phyloP scores from a whole-genome alignment of 2,888 invertebrate genomes.

The Poecilus cupreus region DNA sequence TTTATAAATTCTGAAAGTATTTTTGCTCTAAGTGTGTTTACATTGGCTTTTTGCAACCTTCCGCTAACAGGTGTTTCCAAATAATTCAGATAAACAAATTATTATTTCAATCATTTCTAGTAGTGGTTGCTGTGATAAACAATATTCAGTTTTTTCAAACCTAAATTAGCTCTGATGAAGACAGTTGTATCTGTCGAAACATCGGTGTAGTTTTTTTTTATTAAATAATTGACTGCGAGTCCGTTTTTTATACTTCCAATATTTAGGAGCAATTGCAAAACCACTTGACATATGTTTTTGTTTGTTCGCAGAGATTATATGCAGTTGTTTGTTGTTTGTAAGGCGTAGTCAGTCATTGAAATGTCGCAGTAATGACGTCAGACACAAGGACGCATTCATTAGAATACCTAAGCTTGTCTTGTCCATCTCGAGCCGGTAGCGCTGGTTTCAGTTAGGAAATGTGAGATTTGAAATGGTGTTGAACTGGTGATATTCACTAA shows the following conservation, averaged over 20 bases:
- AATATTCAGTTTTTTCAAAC: no score
- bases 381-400: constrained; percentile 52
- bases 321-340: constrained; percentile 39
- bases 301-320: not conserved
- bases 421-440: constrained; percentile 13
- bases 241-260: no score
- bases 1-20: no score
- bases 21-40: no score
- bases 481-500: not conserved
- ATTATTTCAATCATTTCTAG: no score
- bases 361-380: constrained; percentile 52
- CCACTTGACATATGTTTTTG: not conserved
- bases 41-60: no score
- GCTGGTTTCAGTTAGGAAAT: not conserved
- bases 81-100: no score
- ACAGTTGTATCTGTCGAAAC: not conserved
- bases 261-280: not conserved
- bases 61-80: no score
- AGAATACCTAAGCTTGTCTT: constrained; percentile 46
- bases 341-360: constrained; percentile 56
- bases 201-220: no score
- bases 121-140: no score
- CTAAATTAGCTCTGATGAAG: no score
- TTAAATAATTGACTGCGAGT: no score
- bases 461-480: constrained; percentile 11